A percentile compares a stretch with the other conserved stretches of the same genome.
phyloP scores from a whole-genome alignment of 2,888 invertebrate species.

The Agriopis marginaria region DNA sequence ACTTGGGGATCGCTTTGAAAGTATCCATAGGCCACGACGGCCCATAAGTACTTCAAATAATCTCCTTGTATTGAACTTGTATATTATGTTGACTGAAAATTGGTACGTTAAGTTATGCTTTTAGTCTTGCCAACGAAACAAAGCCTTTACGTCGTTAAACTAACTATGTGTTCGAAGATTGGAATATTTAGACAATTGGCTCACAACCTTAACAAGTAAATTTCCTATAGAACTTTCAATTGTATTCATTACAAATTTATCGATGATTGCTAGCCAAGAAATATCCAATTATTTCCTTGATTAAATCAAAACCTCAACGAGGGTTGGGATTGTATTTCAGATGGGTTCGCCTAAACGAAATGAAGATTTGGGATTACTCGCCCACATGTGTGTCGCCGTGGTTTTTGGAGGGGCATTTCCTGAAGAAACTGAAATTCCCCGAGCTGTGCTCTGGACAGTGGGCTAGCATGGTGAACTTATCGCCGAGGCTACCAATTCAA shows the following conservation, averaged over 20 bases:
- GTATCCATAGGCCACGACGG: no score
- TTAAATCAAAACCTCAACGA: constrained; percentile 14
- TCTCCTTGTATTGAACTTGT: background rate
- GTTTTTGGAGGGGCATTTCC: constrained; percentile 88
- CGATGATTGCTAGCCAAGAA: constrained; percentile 4
- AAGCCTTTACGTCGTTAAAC: background rate
- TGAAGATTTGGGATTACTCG: constrained; percentile 90
- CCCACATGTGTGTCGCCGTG: constrained; percentile 91
- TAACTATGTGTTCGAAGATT: background rate
- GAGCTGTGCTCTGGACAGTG: constrained; percentile 92
- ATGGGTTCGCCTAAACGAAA: constrained; percentile 89
- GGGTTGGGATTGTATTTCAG: constrained; percentile 67
- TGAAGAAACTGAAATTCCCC: constrained; percentile 90
- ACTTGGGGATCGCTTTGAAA: no score
- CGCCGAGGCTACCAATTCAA: constrained; percentile 88
- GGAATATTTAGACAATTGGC: background rate
- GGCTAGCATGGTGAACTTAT: constrained; percentile 91
- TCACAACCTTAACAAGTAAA: no score
- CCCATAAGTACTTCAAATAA: no score
- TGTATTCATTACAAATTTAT: constrained; percentile 6
- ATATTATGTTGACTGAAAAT: background rate
- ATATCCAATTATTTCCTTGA: constrained; percentile 25
- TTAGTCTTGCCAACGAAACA: background rate
- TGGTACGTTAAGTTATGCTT: background rate
- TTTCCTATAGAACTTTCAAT: constrained; percentile 1